Evolutionary conservation across 2,888 invertebrate species (phyloP).

Genomic region (Cheiracanthium punctorium): DNA sequence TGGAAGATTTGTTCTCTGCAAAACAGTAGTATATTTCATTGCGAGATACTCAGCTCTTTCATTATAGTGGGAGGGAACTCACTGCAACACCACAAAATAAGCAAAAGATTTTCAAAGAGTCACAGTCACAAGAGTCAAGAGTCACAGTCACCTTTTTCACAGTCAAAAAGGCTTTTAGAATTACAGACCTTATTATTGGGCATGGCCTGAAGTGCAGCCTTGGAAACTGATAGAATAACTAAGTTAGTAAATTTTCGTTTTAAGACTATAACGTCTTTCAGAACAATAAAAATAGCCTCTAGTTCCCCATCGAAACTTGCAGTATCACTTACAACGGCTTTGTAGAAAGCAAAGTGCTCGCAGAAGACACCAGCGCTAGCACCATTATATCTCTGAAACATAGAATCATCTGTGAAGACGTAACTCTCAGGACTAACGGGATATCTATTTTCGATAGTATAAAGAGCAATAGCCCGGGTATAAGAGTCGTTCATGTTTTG

Average conservation of each 20-base stretch:
- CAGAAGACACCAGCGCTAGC: not conserved
- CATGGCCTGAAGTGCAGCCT: too few relatives aligned
- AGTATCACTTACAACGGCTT: too few relatives aligned
- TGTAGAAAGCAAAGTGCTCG: not conserved
- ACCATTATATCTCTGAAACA: not conserved
- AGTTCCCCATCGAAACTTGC: too few relatives aligned
- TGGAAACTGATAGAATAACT: not conserved
- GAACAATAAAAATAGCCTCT: not conserved
- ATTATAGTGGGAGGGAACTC: not conserved
- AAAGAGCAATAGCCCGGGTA: too few relatives aligned
- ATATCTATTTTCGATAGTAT: too few relatives aligned
- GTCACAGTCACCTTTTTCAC: not conserved
- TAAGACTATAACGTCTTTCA: not conserved
- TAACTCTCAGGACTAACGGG: too few relatives aligned
- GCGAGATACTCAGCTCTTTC: not conserved
- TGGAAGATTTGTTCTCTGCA: too few relatives aligned
- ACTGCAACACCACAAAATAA: not conserved
- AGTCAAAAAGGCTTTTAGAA: too few relatives aligned
- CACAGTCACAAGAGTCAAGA: too few relatives aligned
- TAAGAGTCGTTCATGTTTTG: not conserved
- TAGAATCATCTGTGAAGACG: too few relatives aligned
- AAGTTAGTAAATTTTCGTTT: too few relatives aligned
- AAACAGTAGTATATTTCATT: not conserved
- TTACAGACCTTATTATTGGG: too few relatives aligned
- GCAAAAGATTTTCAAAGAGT: not conserved